phyloP scores from a whole-genome alignment of 2,888 invertebrate species.

The Mythimna pallens region DNA sequence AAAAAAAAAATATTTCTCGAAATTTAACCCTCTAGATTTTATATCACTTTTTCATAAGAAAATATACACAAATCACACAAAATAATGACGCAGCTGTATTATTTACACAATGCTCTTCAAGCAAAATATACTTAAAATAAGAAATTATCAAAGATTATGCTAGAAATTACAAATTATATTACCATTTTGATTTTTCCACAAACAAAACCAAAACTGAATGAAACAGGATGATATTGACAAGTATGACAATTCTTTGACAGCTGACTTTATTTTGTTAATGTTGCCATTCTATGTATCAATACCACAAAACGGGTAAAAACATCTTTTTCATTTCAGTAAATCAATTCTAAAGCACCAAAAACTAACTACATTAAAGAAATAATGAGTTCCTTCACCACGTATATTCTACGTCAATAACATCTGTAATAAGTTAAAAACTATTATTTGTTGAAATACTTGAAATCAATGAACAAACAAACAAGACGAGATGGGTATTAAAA shows the following conservation, averaged over 20 bases:
- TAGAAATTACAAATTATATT: constrained; percentile 78
- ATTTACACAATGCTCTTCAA: constrained; percentile 57
- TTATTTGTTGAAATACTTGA: not conserved
- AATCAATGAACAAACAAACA: not conserved
- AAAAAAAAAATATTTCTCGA: constrained; percentile 51
- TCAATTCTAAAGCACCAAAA: not conserved
- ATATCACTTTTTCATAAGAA: constrained; percentile 62
- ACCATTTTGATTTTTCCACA: constrained; percentile 83
- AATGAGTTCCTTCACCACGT: accelerated
- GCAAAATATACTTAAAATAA: not conserved
- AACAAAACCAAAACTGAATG: constrained; percentile 67
- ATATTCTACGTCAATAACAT: not conserved
- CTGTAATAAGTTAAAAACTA: not conserved
- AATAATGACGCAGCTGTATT: constrained; percentile 69
- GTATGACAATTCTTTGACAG: constrained; percentile 40
- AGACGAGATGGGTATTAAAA: constrained; percentile 8
- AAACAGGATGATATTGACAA: constrained; percentile 60
- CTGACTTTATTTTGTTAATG: constrained; percentile 6
- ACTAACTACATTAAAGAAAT: not conserved
- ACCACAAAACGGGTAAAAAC: constrained; percentile 11
- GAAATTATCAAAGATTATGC: constrained; percentile 71
- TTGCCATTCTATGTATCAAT: constrained; percentile 14
- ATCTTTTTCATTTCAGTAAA: not conserved
- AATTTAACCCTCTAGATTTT: constrained; percentile 58
- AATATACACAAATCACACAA: constrained; percentile 67